Conservation (phyloP, 2,113 vertebrate species). For the Petaurus breviceps region DNA sequence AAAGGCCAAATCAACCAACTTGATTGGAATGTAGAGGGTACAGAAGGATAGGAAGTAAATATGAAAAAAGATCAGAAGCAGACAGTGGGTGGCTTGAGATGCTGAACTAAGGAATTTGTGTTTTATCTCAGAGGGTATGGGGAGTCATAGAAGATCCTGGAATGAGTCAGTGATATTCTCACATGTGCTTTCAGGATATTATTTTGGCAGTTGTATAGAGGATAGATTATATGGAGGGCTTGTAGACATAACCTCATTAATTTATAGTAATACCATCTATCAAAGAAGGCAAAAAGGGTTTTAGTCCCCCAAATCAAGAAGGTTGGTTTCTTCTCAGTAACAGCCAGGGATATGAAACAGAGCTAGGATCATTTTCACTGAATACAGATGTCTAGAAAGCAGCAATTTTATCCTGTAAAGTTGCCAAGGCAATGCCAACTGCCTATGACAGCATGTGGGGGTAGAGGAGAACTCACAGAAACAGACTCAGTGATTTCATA, state of each 20-base stretch:
- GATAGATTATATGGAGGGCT: neutral
- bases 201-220: neutral
- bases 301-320: slow-evolving; percentile 25
- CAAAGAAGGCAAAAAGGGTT: slow-evolving; percentile 35
- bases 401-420: slow-evolving; percentile 54
- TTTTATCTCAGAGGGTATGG: neutral
- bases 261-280: neutral
- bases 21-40: neutral
- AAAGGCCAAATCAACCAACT: neutral
- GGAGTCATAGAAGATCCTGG: neutral
- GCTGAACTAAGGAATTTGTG: neutral
- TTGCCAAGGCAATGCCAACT: slow-evolving; percentile 69
- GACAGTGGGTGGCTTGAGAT: neutral
- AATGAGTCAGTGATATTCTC: neutral
- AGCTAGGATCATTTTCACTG: slow-evolving; percentile 34
- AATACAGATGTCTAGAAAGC: slow-evolving; percentile 37
- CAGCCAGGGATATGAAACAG: slow-evolving; percentile 48
- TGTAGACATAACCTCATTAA: neutral
- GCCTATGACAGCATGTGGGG: slow-evolving; percentile 58
- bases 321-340: slow-evolving; percentile 48
- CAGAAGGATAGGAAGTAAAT: neutral
- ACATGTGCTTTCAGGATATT: neutral
- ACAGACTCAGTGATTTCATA: slow-evolving; percentile 48
- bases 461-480: slow-evolving; percentile 52
- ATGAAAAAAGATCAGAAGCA: neutral